A percentile compares a stretch with the other conserved stretches of the same genome.
Evolutionary conservation across 2,888 invertebrate genomes (phyloP).

Genomic region (Caenorhabditis sp.): DNA sequence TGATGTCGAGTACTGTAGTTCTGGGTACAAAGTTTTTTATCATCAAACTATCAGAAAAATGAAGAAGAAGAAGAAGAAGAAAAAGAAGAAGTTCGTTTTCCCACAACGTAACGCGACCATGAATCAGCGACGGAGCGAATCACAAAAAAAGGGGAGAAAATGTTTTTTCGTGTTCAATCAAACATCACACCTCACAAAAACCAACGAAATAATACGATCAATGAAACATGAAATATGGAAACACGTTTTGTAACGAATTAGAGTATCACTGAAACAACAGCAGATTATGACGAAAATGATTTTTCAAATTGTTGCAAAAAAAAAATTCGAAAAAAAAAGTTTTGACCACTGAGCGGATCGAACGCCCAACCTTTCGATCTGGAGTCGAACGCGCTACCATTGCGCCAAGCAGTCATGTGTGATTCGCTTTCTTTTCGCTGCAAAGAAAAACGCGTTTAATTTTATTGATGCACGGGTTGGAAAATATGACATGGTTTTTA

Average conservation of each 20-base stretch:
- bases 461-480: too few relatives aligned
- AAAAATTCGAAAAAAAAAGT: not conserved
- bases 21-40: too few relatives aligned
- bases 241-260: not conserved
- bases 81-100: not conserved
- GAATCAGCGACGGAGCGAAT: not conserved
- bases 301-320: too few relatives aligned
- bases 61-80: not conserved
- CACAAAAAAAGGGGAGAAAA: too few relatives aligned
- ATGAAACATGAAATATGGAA: not conserved
- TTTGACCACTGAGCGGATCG: constrained; percentile 59
- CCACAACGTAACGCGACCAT: not conserved
- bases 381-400: constrained; percentile 59
- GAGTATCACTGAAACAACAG: not conserved
- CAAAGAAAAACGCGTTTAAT: too few relatives aligned
- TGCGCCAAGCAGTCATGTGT: constrained; percentile 37
- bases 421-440: too few relatives aligned
- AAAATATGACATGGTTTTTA: too few relatives aligned
- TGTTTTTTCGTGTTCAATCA: not conserved
- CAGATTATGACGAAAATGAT: too few relatives aligned
- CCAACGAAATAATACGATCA: not conserved
- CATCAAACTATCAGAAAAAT: too few relatives aligned
- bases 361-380: constrained; percentile 60
- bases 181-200: not conserved
- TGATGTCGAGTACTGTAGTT: too few relatives aligned